Conservation (phyloP, 2,113 vertebrate genomes). For the Cottus gobio region DNA sequence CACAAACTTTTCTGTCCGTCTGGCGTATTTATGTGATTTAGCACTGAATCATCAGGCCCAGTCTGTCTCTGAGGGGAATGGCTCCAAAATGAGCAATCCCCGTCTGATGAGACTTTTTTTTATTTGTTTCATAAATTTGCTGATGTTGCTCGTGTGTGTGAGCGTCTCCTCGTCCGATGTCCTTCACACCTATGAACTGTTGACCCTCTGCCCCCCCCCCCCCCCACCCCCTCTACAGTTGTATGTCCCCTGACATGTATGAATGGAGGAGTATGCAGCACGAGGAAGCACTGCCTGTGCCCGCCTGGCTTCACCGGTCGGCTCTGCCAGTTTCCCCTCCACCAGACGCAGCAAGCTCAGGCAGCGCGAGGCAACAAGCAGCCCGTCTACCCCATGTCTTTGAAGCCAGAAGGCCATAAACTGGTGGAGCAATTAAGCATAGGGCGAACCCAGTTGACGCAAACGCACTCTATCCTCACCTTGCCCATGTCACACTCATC, state of each 20-base stretch:
- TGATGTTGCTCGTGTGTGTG: constrained; percentile 14
- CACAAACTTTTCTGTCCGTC: constrained; percentile 8
- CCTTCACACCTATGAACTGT: constrained; percentile 18
- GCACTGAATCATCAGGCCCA: constrained; percentile 18
- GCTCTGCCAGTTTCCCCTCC: constrained; percentile 89
- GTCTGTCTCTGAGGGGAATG: constrained; percentile 1
- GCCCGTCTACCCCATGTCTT: constrained; percentile 86
- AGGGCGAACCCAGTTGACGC: constrained; percentile 73
- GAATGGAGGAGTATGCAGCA: constrained; percentile 93
- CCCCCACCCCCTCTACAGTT: constrained; percentile 77
- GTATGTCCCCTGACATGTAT: constrained; percentile 93
- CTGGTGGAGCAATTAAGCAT: constrained; percentile 70
- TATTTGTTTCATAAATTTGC: neutral
- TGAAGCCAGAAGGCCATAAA: constrained; percentile 83
- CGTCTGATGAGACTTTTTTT: neutral
- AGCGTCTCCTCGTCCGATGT: constrained; percentile 7
- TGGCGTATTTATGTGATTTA: constrained; percentile 16
- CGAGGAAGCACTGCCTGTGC: constrained; percentile 90
- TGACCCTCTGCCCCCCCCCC: neutral
- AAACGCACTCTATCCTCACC: constrained; percentile 88
- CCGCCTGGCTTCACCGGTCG: constrained; percentile 91
- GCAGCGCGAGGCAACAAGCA: constrained; percentile 86
- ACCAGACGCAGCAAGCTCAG: constrained; percentile 75
- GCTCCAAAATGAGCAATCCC: constrained; percentile 16
- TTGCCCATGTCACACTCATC: constrained; percentile 87